Evolutionary conservation across 2,113 vertebrate species (phyloP).

Genomic region (Columba livia): DNA sequence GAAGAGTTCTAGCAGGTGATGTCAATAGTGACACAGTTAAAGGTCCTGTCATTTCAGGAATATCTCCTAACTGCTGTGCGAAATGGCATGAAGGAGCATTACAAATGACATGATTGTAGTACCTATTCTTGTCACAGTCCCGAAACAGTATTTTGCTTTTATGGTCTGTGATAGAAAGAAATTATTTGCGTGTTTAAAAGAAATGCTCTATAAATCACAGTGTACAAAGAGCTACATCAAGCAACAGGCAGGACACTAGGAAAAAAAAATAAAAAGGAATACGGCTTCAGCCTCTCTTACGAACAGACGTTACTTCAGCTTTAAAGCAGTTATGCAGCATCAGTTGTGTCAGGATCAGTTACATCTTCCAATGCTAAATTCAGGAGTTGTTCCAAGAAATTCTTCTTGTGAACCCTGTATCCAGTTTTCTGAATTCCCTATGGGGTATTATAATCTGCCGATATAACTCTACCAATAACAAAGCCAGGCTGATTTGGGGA

Average conservation of each 20-base stretch:
- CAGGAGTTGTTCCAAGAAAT: background rate
- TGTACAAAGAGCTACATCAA: background rate
- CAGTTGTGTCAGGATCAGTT: background rate
- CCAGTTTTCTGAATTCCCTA: background rate
- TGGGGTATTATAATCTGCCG: background rate
- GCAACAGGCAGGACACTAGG: background rate
- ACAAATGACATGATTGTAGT: background rate
- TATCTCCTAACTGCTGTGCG: background rate
- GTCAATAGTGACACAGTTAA: background rate
- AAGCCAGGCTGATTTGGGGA: background rate
- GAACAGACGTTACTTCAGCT: conserved; percentile 12
- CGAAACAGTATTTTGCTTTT: conserved; percentile 18
- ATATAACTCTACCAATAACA: background rate
- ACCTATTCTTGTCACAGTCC: background rate
- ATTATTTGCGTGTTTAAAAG: conserved; percentile 17
- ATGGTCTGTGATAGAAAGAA: conserved; percentile 5
- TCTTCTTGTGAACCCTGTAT: background rate
- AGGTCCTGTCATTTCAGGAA: background rate
- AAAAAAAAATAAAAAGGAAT: background rate
- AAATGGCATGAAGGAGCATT: background rate
- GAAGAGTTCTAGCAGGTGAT: background rate
- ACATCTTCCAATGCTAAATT: background rate
- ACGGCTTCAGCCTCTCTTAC: background rate
- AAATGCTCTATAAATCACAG: background rate
- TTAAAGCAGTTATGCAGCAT: background rate